Evolutionary conservation across 2,888 invertebrate genomes (phyloP).

Genomic region (Lycocerus yunnanus): DNA sequence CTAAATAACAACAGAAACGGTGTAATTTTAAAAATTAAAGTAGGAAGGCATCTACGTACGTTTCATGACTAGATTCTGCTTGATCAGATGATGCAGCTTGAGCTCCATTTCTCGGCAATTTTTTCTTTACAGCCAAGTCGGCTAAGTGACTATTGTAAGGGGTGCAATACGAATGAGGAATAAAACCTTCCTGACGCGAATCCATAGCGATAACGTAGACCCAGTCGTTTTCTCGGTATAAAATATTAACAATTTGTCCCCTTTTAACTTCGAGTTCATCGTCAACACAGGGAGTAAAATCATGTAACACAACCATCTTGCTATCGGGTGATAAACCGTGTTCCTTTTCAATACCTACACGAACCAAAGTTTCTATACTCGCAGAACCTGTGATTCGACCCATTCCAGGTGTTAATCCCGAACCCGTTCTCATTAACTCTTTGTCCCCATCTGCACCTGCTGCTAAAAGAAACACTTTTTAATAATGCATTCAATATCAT

Average conservation of each 20-base stretch:
- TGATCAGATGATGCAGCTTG: constrained; percentile 59
- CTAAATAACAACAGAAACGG: constrained; percentile 26
- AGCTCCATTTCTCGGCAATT: constrained; percentile 73
- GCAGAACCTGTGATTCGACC: constrained; percentile 94
- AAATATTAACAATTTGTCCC: constrained; percentile 91
- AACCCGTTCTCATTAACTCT: constrained; percentile 67
- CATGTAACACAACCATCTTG: constrained; percentile 93
- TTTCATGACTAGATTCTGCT: constrained; percentile 64
- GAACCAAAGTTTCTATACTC: constrained; percentile 86
- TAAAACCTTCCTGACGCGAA: constrained; percentile 89
- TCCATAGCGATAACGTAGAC: constrained; percentile 93
- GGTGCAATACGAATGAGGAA: constrained; percentile 92
- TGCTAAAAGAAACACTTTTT: constrained; percentile 57
- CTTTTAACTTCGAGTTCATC: constrained; percentile 89
- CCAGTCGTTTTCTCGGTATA: constrained; percentile 97
- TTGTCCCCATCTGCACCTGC: constrained; percentile 80
- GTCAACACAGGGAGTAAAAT: constrained; percentile 93
- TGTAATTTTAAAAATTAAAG: not conserved
- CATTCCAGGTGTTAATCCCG: constrained; percentile 78
- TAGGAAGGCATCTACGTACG: constrained; percentile 49
- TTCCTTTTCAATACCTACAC: constrained; percentile 91
- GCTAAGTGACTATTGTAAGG: constrained; percentile 79
- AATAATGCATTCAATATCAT: not conserved
- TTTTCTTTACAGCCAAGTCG: constrained; percentile 84
- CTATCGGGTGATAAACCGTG: constrained; percentile 90